Evolutionary conservation across 2,113 vertebrate species (phyloP), one percentile per base, ranked within the genome.

Genomic region (Marmota monax): DNA sequence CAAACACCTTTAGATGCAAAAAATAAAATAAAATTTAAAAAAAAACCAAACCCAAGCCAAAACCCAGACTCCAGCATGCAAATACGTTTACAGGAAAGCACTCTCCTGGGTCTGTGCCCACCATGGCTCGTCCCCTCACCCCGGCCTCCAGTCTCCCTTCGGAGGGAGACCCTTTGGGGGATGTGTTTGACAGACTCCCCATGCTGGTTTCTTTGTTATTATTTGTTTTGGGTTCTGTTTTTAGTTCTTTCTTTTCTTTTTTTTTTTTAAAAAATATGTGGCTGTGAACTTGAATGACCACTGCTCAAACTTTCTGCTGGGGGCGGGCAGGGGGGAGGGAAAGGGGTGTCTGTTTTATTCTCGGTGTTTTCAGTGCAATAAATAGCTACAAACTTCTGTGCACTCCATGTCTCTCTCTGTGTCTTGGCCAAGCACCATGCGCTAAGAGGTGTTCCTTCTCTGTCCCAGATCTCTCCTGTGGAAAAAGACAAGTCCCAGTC

Each of bases 351-450:
- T 97, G 98, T 99, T 99, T 99, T 98, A 99, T 98, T 99, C 98
- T 98, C 98, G 98, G 98, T 99, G 99, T 99, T 98, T 99, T 98
- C 98, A 99, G 98, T 99, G 98, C 98, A 99, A 99, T 99, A 99
- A 99, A 99, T 98, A 99, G 98, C 98, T 98, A 98, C 97, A 97
- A 97, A 98, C 97, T 98, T 98, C 98, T 98, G 98, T 98, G 98
- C 98, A 97, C 96, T 97, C 89, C 74, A 89, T 97, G 90, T 85
- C 91, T 42, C 91, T 42, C 91, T 42, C 94, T 51, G 89, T 96
- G 96, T 96, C 96, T 98, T 70, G 73, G 95, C 39, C 78, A 0
- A 89, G 74, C 77, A 22, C 87, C 88, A 20, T 32, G n/a, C 10
- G 0, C 90, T 34, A 27, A 73, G 65, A 23, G 61, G 37, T 2